These are phyloP conservation scores for Gibbula magus DNA, from an alignment of 2,888 invertebrate species.

Conservation along the genomic window DNA sequence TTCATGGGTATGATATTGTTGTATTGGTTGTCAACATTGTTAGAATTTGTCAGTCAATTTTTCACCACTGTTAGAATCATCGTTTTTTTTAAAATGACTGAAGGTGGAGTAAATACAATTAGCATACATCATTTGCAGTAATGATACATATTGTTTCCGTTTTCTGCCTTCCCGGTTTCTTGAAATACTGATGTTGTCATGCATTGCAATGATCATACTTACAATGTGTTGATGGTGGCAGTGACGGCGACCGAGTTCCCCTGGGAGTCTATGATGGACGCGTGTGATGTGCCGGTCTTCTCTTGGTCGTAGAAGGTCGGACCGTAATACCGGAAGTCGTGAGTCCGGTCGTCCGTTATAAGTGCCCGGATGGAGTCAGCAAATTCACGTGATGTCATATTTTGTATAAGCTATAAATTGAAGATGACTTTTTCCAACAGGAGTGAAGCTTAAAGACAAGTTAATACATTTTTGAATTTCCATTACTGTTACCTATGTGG, in stretches of 20 bases:
- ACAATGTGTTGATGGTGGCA: conserved; percentile 90
- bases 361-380: conserved; percentile 48
- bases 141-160: too few relatives aligned
- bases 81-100: too few relatives aligned
- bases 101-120: too few relatives aligned
- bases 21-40: too few relatives aligned
- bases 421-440: background rate
- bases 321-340: conserved; percentile 60
- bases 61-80: too few relatives aligned
- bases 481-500: background rate
- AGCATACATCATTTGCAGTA: too few relatives aligned
- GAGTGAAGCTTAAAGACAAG: background rate
- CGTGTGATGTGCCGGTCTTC: conserved; percentile 90
- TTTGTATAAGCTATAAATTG: conserved; percentile 55
- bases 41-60: too few relatives aligned
- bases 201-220: conserved; percentile 71
- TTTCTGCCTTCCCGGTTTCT: too few relatives aligned
- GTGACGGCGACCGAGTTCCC: conserved; percentile 95
- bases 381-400: conserved; percentile 62
- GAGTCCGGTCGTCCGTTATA: conserved; percentile 62
- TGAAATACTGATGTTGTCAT: too few relatives aligned
- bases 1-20: too few relatives aligned
- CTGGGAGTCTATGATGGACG: conserved; percentile 87
- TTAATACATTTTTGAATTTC: background rate
- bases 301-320: conserved; percentile 74